Conservation (phyloP, 2,797 vertebrate species). For the Todus mexicanus region DNA sequence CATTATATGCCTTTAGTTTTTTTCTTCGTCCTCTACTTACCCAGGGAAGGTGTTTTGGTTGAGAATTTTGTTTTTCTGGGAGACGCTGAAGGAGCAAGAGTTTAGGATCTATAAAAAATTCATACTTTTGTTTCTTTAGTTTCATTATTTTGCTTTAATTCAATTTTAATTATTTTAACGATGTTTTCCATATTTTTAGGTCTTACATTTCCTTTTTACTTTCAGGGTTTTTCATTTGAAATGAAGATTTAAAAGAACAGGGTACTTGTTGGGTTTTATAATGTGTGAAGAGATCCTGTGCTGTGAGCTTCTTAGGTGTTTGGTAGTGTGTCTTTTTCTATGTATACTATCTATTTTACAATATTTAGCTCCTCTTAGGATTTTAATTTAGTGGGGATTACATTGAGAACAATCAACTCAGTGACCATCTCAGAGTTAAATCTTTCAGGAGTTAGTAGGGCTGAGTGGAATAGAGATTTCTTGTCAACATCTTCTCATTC, state of each 20-base stretch:
- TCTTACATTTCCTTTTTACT: background rate
- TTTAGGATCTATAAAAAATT: background rate
- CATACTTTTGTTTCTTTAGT: background rate
- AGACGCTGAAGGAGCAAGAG: background rate
- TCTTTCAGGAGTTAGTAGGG: background rate
- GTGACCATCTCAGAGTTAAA: background rate
- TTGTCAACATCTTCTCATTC: background rate
- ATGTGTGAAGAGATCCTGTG: background rate
- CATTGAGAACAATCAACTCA: background rate
- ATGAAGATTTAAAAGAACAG: background rate
- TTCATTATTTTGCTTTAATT: background rate
- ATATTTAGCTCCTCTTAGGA: background rate
- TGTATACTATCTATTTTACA: background rate
- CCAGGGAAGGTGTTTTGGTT: too few relatives aligned
- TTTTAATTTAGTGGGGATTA: background rate
- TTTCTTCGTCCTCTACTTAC: background rate
- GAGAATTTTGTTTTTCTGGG: accelerated
- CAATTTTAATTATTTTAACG: background rate
- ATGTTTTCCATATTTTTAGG: background rate
- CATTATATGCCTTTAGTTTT: background rate
- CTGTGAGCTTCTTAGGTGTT: background rate
- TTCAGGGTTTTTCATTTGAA: background rate
- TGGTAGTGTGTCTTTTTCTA: background rate
- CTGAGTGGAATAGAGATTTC: background rate
- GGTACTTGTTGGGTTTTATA: background rate